Evolutionary conservation across 92 coral and sea anemone species (phyloP).

Genomic region (Isaurus tuberculatus): DNA sequence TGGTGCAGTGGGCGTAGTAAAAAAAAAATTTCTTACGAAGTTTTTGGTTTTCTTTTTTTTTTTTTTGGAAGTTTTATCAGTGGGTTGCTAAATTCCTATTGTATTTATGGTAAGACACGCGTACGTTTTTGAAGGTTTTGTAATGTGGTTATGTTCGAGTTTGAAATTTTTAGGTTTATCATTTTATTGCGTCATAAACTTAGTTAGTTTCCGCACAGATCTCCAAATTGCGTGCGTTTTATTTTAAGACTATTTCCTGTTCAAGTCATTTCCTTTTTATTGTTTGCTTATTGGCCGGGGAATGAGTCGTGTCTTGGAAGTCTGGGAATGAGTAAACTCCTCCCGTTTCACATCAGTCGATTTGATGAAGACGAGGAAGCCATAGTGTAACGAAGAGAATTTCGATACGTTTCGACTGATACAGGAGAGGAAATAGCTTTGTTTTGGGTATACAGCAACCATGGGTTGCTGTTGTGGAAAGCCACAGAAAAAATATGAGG

Average conservation of each 20-base stretch:
- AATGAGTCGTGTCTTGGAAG: not conserved
- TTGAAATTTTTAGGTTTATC: not conserved
- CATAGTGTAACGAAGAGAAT: conserved; percentile 7
- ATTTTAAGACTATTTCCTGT: not conserved
- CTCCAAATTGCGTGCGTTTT: not conserved
- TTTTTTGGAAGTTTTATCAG: no score
- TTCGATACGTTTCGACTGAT: conserved; percentile 16
- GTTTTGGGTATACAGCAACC: conserved; percentile 67
- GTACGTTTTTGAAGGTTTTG: not conserved
- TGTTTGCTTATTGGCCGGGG: not conserved
- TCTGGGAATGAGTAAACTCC: conserved; percentile 46
- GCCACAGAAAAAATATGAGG: conserved; percentile 71
- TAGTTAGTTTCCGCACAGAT: not conserved
- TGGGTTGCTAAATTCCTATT: no score
- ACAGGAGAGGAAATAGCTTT: conserved; percentile 16
- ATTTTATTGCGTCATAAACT: conserved; percentile 3
- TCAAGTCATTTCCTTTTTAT: conserved; percentile 25
- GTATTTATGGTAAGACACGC: no score
- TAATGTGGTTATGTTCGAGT: not conserved
- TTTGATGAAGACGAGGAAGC: conserved; percentile 35
- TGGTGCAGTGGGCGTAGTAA: no score
- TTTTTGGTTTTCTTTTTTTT: no score
- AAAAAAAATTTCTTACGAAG: no score
- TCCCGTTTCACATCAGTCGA: conserved; percentile 30
- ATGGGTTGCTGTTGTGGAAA: conserved; percentile 99